A percentile compares a stretch with the other conserved stretches of the same genome.
These are phyloP conservation scores for Melopsittacus undulatus DNA, from an alignment of 2,797 vertebrate genomes.

Conservation along the genomic window DNA sequence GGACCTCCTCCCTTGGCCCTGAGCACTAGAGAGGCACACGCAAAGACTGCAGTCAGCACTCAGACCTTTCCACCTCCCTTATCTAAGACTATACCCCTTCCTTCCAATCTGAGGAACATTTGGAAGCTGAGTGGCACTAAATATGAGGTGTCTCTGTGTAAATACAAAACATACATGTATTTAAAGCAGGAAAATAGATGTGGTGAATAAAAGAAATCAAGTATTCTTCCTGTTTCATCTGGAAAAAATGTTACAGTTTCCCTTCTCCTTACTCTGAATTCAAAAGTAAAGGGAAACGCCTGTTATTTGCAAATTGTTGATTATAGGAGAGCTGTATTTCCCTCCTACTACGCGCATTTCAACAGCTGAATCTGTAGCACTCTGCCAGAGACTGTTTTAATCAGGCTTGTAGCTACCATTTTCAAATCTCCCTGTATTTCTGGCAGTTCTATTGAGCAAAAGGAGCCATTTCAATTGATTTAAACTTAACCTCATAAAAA, in stretches of 20 bases:
- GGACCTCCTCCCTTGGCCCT: constrained; percentile 49
- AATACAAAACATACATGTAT: not conserved
- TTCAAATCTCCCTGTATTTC: not conserved
- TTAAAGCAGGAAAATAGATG: constrained; percentile 12
- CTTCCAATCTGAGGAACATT: constrained; percentile 13
- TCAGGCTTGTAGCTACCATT: not conserved
- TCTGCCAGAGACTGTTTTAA: not conserved
- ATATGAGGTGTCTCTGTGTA: not conserved
- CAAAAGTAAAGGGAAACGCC: constrained; percentile 12
- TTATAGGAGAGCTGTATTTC: not conserved
- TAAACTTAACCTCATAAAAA: not conserved
- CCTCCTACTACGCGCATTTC: not conserved
- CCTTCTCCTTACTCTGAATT: constrained; percentile 8
- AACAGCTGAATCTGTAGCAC: not conserved
- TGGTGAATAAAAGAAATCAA: constrained; percentile 26
- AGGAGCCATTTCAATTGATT: not conserved
- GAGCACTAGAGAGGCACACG: not conserved
- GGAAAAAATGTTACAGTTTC: constrained; percentile 25
- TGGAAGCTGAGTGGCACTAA: not conserved
- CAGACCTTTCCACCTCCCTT: not conserved
- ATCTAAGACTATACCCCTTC: constrained; percentile 2
- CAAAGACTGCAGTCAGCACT: not conserved
- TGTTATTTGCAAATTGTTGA: not conserved
- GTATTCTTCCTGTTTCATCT: constrained; percentile 44
- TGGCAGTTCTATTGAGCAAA: not conserved